phyloP scores from a whole-genome alignment of 1,140 invertebrate genomes.

The Zaprionus davidi region DNA sequence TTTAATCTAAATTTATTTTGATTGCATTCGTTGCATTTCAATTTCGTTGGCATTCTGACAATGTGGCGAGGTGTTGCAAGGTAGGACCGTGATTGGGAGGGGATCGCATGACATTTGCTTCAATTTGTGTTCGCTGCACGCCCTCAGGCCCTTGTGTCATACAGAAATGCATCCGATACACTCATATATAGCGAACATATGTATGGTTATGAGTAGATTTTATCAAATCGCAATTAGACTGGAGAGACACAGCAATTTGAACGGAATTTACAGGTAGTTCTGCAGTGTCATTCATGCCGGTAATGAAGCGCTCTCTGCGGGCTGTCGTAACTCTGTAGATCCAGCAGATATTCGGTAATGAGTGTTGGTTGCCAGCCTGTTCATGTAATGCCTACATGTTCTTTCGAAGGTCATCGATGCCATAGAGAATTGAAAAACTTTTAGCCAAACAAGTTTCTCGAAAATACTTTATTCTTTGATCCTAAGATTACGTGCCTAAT shows the following conservation, averaged over 20 bases:
- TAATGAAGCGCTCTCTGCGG: slow-evolving; percentile 27
- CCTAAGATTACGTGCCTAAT: too few relatives aligned
- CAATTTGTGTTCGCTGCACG: neutral
- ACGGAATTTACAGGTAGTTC: slow-evolving; percentile 24
- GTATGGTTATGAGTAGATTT: slow-evolving; percentile 8
- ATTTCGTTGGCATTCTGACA: slow-evolving; percentile 45
- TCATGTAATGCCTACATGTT: slow-evolving; percentile 31
- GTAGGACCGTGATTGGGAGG: neutral
- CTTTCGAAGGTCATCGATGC: slow-evolving; percentile 31
- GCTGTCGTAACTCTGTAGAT: slow-evolving; percentile 40
- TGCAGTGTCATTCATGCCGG: slow-evolving; percentile 34
- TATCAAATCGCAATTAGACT: slow-evolving; percentile 27
- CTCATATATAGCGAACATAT: neutral
- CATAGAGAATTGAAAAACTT: slow-evolving; percentile 1
- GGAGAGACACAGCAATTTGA: slow-evolving; percentile 7
- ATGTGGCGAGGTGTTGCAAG: neutral
- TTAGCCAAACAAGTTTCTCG: neutral
- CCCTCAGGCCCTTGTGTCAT: slow-evolving; percentile 4
- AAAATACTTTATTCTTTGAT: neutral
- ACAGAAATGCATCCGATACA: neutral
- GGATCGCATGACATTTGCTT: slow-evolving; percentile 13
- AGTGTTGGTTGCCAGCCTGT: slow-evolving; percentile 15
- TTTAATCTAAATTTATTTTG: slow-evolving; percentile 48
- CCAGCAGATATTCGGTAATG: slow-evolving; percentile 35
- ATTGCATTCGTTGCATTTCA: slow-evolving; percentile 40